Percentiles rank a stretch among this genome's conserved stretches.
phyloP scores from a whole-genome alignment of 2,888 invertebrate genomes.

The Tipula unca region DNA sequence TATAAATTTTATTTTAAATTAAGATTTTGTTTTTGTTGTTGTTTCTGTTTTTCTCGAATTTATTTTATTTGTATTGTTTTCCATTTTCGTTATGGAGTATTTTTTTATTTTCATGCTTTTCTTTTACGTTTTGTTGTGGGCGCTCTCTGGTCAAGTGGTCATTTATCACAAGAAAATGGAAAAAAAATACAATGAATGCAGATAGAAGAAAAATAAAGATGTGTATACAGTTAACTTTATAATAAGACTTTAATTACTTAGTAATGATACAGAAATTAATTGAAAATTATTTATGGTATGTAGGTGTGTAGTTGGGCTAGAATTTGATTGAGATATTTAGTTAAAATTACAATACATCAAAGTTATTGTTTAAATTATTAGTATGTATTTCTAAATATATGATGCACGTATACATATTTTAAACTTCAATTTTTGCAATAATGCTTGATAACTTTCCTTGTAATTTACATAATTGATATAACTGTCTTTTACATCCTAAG shows the following conservation, averaged over 20 bases:
- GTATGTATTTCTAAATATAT: no score
- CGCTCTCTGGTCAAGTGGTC: not conserved
- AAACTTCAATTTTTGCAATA: no score
- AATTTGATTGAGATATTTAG: no score
- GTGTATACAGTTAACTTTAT: not conserved
- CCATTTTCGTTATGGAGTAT: not conserved
- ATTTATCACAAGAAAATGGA: not conserved
- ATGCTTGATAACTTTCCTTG: no score
- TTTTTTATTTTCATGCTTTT: not conserved
- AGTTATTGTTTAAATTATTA: no score
- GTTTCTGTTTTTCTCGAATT: not conserved
- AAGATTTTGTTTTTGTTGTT: not conserved
- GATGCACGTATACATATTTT: no score
- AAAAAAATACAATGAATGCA: not conserved
- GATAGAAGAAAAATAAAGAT: not conserved
- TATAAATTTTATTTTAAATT: conserved; percentile 14
- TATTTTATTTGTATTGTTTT: conserved; percentile 2
- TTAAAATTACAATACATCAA: no score
- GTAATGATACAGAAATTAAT: not conserved
- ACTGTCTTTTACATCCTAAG: no score
- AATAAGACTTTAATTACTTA: not conserved
- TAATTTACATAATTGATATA: no score
- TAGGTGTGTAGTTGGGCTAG: no score
- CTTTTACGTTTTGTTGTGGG: not conserved
- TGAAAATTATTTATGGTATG: no score